Conservation (phyloP, 2,113 vertebrate species). For the Microcebus lehilahytsara region DNA sequence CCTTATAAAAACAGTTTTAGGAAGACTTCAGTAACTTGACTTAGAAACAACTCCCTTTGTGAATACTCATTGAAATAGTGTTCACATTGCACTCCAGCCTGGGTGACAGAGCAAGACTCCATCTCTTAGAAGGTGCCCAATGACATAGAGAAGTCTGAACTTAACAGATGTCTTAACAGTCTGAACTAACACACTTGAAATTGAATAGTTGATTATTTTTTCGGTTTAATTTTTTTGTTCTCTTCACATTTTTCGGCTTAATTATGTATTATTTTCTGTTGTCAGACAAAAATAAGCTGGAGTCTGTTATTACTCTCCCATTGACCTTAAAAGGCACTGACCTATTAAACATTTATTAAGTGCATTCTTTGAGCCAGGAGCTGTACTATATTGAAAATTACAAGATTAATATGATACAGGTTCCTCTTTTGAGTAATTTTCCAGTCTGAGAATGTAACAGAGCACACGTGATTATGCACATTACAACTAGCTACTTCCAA, state of each 20-base stretch:
- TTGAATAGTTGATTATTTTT: not conserved
- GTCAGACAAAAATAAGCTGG: not conserved
- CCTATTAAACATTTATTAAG: not conserved
- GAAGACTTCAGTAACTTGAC: not conserved
- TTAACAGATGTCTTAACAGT: not conserved
- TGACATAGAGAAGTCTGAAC: not conserved
- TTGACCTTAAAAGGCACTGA: not conserved
- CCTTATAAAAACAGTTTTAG: not conserved
- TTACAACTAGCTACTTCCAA: not conserved
- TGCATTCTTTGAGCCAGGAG: not conserved
- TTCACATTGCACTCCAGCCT: too few relatives aligned
- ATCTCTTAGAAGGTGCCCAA: not conserved
- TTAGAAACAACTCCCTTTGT: not conserved
- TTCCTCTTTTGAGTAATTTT: not conserved
- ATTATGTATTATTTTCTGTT: not conserved
- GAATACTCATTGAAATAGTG: not conserved
- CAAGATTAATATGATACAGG: not conserved
- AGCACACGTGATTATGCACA: not conserved
- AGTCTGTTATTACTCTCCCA: not conserved
- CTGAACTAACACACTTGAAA: not conserved
- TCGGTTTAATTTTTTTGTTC: not conserved
- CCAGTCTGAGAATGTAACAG: not conserved
- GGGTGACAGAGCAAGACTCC: too few relatives aligned
- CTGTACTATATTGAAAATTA: not conserved
- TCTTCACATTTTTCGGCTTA: not conserved